Evolutionary conservation across 2,888 invertebrate species (phyloP).

Genomic region (Leptarthrus brevirostris): DNA sequence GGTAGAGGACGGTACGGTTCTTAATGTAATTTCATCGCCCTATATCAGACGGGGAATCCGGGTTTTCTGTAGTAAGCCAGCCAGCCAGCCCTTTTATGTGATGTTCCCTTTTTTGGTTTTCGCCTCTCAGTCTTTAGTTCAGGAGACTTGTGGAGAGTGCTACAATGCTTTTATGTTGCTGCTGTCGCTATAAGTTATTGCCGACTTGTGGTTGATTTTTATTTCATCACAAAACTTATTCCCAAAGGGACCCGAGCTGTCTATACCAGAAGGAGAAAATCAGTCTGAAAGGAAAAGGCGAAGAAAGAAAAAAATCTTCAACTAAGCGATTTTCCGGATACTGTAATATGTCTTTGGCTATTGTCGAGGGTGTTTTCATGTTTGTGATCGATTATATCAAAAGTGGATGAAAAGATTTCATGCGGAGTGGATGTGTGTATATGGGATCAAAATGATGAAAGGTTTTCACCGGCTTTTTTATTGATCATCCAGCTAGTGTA

Average conservation of each 20-base stretch:
- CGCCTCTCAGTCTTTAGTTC: too few species aligned
- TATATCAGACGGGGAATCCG: too few species aligned
- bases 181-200: conserved; percentile 6
- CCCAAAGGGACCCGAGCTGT: background rate
- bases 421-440: too few species aligned
- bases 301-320: conserved; percentile 21
- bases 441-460: background rate
- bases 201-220: conserved; percentile 8
- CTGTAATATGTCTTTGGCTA: conserved; percentile 10
- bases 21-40: background rate
- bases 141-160: background rate
- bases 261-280: conserved; percentile 12
- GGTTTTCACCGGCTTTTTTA: background rate
- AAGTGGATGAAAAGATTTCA: background rate
- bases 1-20: background rate
- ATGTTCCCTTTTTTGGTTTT: too few species aligned
- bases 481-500: too few species aligned
- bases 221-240: background rate
- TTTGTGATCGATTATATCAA: conserved; percentile 26
- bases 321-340: conserved; percentile 26
- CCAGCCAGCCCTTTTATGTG: too few species aligned
- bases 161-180: conserved; percentile 4
- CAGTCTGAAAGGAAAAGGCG: background rate
- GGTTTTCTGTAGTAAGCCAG: too few species aligned
- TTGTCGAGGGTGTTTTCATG: conserved; percentile 26